phyloP scores from a whole-genome alignment of 37 sponge, comb jelly and placozoan genomes.

The Tethya wilhelma region DNA sequence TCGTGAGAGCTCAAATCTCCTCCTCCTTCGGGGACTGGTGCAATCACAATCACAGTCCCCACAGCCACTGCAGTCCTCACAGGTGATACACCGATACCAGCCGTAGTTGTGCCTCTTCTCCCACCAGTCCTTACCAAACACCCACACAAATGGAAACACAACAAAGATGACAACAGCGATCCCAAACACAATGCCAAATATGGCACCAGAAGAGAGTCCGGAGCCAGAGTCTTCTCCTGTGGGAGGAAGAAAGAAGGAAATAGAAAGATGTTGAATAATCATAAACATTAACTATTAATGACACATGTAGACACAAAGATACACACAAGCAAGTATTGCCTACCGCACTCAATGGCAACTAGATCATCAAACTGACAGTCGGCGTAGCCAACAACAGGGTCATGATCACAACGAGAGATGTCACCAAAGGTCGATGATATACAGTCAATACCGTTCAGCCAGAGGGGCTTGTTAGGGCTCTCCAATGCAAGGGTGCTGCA shows the following conservation, averaged over 20 bases:
- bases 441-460: slow-evolving; percentile 12
- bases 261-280: too few species aligned
- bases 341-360: slow-evolving; percentile 20
- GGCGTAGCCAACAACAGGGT: background rate
- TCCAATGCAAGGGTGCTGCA: too few species aligned
- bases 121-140: background rate
- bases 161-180: background rate
- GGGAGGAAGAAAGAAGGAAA: too few species aligned
- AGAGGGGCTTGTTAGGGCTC: slow-evolving; percentile 40
- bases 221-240: too few species aligned
- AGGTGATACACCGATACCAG: slow-evolving; percentile 1
- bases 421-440: too few species aligned
- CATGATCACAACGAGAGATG: too few species aligned
- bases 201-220: background rate
- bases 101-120: slow-evolving; percentile 1
- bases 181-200: background rate
- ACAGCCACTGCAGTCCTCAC: slow-evolving; percentile 16
- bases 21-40: too few species aligned
- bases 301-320: background rate
- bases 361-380: background rate
- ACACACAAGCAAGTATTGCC: background rate
- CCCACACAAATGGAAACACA: background rate
- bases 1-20: background rate
- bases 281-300: background rate
- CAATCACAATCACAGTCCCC: background rate